These are phyloP conservation scores for Macaca mulatta DNA, from an alignment of 2,113 vertebrate genomes.

Conservation along the genomic window DNA sequence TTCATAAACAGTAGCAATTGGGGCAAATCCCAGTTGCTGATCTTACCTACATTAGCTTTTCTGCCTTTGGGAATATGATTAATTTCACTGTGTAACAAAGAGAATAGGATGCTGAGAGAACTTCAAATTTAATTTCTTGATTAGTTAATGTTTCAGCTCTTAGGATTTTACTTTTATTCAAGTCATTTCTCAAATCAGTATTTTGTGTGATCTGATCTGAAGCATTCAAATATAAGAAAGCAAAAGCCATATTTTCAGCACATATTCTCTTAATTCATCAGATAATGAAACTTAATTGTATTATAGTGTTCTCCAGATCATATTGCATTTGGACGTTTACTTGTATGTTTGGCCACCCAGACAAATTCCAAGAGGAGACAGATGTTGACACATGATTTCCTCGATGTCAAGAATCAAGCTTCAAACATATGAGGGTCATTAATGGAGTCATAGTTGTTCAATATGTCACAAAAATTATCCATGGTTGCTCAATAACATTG, in stretches of 20 bases:
- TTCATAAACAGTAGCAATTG: slow-evolving; percentile 44
- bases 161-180: slow-evolving; percentile 25
- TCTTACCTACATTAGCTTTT: slow-evolving; percentile 59
- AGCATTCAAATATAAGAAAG: neutral
- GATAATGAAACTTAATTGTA: slow-evolving; percentile 17
- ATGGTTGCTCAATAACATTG: neutral
- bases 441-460: neutral
- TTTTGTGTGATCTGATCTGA: neutral
- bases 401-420: neutral
- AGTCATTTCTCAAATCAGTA: slow-evolving; percentile 22
- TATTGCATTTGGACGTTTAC: neutral
- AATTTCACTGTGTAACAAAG: slow-evolving; percentile 65
- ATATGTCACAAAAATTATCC: neutral
- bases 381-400: neutral
- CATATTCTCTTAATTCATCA: neutral
- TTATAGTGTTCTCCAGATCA: neutral
- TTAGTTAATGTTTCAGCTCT: slow-evolving; percentile 58
- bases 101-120: slow-evolving; percentile 28
- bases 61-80: slow-evolving; percentile 55
- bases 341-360: neutral
- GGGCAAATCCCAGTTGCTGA: slow-evolving; percentile 37
- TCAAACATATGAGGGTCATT: neutral
- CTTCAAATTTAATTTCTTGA: slow-evolving; percentile 61
- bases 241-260: neutral
- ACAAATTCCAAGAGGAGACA: neutral